These are phyloP conservation scores for Nebria salina DNA, from an alignment of 2,888 invertebrate genomes.

Conservation along the genomic window DNA sequence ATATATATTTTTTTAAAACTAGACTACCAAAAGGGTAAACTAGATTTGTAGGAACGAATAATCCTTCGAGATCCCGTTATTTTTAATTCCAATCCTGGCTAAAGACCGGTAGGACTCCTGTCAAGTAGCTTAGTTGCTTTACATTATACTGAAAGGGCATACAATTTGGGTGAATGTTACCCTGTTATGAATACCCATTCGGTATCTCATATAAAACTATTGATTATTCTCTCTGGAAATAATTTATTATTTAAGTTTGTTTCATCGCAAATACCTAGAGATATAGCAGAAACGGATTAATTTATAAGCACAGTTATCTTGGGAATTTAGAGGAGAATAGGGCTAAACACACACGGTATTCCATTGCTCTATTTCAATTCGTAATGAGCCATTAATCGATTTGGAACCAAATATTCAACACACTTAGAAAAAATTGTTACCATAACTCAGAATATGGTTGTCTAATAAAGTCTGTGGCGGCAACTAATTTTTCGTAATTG, in stretches of 20 bases:
- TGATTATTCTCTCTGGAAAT: background rate
- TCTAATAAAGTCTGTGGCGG: too few relatives aligned
- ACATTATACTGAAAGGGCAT: too few relatives aligned
- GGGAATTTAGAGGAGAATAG: background rate
- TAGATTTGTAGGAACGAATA: conserved; percentile 30
- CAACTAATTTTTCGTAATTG: too few relatives aligned
- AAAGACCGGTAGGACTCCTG: too few relatives aligned
- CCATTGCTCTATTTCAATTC: too few relatives aligned
- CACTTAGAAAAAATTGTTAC: too few relatives aligned
- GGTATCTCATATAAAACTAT: background rate
- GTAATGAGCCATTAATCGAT: too few relatives aligned
- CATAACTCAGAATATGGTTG: too few relatives aligned
- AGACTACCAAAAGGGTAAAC: conserved; percentile 2
- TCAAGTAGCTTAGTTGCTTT: too few relatives aligned
- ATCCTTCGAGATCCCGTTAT: conserved; percentile 9
- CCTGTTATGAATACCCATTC: background rate
- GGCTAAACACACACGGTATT: too few relatives aligned
- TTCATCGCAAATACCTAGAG: background rate
- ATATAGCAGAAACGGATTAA: background rate
- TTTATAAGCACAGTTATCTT: background rate
- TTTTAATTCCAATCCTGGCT: background rate
- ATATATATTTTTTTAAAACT: background rate
- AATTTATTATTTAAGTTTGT: conserved; percentile 1
- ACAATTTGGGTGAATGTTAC: background rate
- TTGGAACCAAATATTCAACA: too few relatives aligned